Percentiles rank a stretch among this genome's conserved stretches.
Conservation (phyloP, 2,888 invertebrate species). For the Trimorus sp. region DNA sequence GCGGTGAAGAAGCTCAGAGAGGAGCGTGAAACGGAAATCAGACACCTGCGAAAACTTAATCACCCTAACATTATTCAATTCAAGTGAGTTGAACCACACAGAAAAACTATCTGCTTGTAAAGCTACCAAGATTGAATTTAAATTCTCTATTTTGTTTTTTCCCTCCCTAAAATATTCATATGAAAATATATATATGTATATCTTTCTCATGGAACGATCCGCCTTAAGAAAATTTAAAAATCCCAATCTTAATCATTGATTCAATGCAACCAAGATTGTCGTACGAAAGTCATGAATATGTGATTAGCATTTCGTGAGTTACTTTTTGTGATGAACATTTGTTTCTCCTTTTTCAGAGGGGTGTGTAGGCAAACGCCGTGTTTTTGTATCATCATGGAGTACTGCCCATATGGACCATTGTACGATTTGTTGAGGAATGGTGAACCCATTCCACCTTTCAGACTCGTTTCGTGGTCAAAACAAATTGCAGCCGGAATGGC, state of each 20-base stretch:
- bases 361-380: constrained; percentile 96
- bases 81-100: constrained; percentile 81
- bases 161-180: too few relatives aligned
- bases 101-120: neutral
- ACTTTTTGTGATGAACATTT: neutral
- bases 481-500: constrained; percentile 94
- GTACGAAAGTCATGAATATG: neutral
- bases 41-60: constrained; percentile 94
- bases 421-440: constrained; percentile 94
- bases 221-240: too few relatives aligned
- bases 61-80: constrained; percentile 98
- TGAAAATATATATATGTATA: too few relatives aligned
- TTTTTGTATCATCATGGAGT: constrained; percentile 99
- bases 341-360: constrained; percentile 85
- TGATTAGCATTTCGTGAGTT: constrained; percentile 9
- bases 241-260: neutral
- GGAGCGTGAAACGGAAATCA: constrained; percentile 95
- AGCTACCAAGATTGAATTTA: neutral
- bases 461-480: constrained; percentile 95
- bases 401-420: constrained; percentile 96
- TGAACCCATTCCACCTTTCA: constrained; percentile 91
- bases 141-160: neutral
- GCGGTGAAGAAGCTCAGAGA: constrained; percentile 98
- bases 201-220: too few relatives aligned
- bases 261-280: constrained; percentile 1